Percentiles rank a stretch among this genome's conserved stretches.
Evolutionary conservation across 92 coral and sea anemone genomes (phyloP).

Genomic region (Epizoanthus scotinus): DNA sequence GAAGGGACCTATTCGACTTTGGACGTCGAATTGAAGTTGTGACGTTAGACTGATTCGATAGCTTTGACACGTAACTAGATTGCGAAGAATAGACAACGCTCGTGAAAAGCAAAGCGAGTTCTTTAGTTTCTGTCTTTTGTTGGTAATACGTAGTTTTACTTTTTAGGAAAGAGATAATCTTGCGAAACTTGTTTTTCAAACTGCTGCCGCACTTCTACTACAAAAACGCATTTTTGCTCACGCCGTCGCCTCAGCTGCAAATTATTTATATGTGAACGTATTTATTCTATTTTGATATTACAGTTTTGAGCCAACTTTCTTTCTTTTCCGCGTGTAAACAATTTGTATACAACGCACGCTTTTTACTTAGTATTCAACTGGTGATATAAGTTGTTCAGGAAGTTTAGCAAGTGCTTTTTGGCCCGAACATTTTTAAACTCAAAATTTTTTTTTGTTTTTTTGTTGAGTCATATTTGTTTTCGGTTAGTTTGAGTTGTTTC

Average conservation of each 20-base stretch:
- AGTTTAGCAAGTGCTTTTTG: not conserved
- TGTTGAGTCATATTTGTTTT: not conserved
- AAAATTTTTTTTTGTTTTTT: not conserved
- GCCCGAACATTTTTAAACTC: not conserved
- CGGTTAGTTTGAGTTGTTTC: no score
- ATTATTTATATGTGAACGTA: not conserved
- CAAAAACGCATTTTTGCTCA: not conserved
- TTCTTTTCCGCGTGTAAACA: not conserved
- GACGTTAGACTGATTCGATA: constrained; percentile 74
- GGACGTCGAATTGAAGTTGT: constrained; percentile 92
- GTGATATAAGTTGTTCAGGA: not conserved
- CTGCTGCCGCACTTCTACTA: not conserved
- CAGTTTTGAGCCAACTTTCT: not conserved
- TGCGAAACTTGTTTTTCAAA: not conserved
- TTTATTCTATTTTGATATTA: not conserved
- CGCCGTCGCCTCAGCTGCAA: not conserved
- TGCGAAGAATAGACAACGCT: not conserved
- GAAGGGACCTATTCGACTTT: constrained; percentile 69
- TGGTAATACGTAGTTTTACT: no score
- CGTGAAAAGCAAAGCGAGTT: not conserved
- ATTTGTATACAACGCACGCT: not conserved
- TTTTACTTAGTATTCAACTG: not conserved
- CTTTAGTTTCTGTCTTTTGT: not conserved
- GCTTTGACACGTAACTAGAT: not conserved
- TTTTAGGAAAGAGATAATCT: not conserved